Percentiles rank a stretch among this genome's conserved stretches.
Evolutionary conservation across 2,888 invertebrate genomes (phyloP).

Genomic region (Venustoraphidia nigricollis): DNA sequence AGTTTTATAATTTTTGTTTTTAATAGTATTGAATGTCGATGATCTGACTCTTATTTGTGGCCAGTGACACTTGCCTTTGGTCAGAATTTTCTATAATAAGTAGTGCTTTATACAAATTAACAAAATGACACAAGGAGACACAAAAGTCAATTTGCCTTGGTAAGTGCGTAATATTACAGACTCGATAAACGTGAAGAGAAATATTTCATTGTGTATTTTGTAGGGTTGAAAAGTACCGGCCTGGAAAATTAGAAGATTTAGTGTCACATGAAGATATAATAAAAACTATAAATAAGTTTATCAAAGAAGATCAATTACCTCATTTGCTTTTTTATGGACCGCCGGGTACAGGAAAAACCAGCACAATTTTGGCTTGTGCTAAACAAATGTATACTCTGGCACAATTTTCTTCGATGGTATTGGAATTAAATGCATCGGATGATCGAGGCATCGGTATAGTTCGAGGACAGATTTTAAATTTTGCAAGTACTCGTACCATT

Average conservation of each 20-base stretch:
- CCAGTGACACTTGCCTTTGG: no score
- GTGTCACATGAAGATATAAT: slow-evolving; percentile 97
- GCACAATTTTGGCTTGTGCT: slow-evolving; percentile 92
- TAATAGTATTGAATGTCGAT: no score
- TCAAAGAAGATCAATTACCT: slow-evolving; percentile 81
- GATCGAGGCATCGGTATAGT: slow-evolving; percentile 95
- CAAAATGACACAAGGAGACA: slow-evolving; percentile 13
- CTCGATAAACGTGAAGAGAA: slow-evolving; percentile 4
- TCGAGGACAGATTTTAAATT: slow-evolving; percentile 82
- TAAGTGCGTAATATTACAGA: slow-evolving; percentile 20
- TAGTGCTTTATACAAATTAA: slow-evolving; percentile 3
- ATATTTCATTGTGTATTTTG: slow-evolving; percentile 12
- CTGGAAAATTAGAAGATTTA: slow-evolving; percentile 75
- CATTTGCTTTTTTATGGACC: slow-evolving; percentile 96
- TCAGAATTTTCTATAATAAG: background rate
- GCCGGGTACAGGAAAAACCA: slow-evolving; percentile 97
- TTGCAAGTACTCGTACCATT: slow-evolving; percentile 92
- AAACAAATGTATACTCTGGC: slow-evolving; percentile 76
- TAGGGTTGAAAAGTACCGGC: slow-evolving; percentile 99
- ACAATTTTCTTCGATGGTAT: slow-evolving; percentile 87
- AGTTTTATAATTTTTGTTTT: no score
- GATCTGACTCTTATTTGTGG: no score
- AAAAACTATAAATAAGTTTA: slow-evolving; percentile 77
- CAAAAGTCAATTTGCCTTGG: slow-evolving; percentile 42
- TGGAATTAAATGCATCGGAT: slow-evolving; percentile 94